Evolutionary conservation across 2,113 vertebrate species (phyloP).

Genomic region (Peromyscus maniculatus): DNA sequence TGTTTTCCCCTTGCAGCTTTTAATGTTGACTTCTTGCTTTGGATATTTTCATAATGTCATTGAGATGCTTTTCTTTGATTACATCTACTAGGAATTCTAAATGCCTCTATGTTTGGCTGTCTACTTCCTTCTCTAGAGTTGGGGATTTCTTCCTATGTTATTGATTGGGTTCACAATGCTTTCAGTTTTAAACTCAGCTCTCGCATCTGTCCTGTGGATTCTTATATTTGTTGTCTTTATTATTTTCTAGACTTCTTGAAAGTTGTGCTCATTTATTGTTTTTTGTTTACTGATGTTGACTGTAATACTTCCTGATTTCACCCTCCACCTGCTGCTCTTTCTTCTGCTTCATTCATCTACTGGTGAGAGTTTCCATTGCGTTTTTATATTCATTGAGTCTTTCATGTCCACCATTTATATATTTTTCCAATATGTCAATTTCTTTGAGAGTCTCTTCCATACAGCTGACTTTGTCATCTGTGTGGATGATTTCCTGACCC

Average conservation of each 20-base stretch:
- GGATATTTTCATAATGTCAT: not conserved
- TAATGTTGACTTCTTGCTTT: not conserved
- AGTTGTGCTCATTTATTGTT: not conserved
- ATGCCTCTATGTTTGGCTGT: not conserved
- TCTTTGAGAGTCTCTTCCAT: not conserved
- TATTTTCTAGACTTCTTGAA: not conserved
- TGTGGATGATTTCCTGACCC: not conserved
- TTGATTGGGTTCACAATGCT: not conserved
- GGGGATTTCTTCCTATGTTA: not conserved
- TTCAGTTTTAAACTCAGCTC: not conserved
- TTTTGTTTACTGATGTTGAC: not conserved
- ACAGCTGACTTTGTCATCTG: not conserved
- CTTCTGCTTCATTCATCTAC: not conserved
- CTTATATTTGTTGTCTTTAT: not conserved
- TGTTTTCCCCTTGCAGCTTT: not conserved
- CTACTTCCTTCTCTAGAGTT: not conserved
- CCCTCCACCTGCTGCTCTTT: not conserved
- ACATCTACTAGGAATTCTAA: not conserved
- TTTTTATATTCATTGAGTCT: not conserved
- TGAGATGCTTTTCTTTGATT: not conserved
- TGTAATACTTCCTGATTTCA: not conserved
- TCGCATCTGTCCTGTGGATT: not conserved
- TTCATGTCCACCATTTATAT: no score
- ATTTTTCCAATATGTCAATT: no score
- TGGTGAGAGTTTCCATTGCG: not conserved